Evolutionary conservation across 2,113 vertebrate genomes (phyloP).

Genomic region (Gymnogyps californianus): DNA sequence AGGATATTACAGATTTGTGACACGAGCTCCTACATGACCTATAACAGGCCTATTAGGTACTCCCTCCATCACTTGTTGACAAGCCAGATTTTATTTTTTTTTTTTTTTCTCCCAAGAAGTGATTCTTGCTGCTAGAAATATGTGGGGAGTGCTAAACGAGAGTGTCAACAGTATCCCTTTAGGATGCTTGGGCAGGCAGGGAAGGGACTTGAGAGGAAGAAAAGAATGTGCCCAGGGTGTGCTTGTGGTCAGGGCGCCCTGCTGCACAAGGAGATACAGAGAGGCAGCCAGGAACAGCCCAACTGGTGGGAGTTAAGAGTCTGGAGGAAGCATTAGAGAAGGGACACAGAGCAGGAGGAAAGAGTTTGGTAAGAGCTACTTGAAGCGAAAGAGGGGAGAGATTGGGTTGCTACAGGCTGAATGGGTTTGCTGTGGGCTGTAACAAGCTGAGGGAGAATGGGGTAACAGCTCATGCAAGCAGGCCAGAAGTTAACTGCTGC

Average conservation of each 20-base stretch:
- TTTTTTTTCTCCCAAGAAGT: not conserved
- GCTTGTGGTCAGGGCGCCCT: not conserved
- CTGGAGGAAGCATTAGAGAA: not conserved
- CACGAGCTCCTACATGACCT: not conserved
- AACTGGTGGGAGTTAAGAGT: not conserved
- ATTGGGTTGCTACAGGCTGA: not conserved
- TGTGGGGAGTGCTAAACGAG: fast-evolving
- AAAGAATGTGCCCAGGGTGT: not conserved
- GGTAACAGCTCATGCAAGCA: not conserved
- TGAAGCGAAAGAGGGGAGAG: not conserved
- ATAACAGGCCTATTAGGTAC: not conserved
- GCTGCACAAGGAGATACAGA: not conserved
- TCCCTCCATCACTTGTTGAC: not conserved
- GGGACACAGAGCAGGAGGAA: not conserved
- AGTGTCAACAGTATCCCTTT: not conserved
- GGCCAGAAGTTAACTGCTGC: not conserved
- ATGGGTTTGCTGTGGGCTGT: not conserved
- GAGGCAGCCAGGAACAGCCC: not conserved
- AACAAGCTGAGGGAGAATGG: not conserved
- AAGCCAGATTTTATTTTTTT: not conserved
- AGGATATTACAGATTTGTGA: not conserved
- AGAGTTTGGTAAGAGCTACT: not conserved
- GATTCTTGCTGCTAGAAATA: not conserved
- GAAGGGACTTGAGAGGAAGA: not conserved
- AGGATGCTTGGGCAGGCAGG: not conserved